Evolutionary conservation across 2,888 invertebrate genomes (phyloP).

Genomic region (Nematopogon swammerdamellus): DNA sequence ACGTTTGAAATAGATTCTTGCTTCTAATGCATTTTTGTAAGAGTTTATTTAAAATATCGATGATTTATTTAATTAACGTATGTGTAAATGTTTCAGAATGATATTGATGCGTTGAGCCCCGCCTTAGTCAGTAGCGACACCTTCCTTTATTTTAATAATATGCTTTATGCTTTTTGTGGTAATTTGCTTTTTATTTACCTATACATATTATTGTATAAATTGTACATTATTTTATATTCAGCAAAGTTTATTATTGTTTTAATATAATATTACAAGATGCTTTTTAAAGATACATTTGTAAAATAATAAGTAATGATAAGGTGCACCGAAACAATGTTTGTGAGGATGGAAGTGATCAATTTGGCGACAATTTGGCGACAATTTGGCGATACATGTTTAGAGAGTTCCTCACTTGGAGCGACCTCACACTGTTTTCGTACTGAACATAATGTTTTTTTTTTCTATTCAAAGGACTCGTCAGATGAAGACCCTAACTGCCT

Average conservation of each 20-base stretch:
- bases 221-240: not conserved
- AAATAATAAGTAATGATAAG: not conserved
- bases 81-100: no score
- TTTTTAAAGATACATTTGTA: not conserved
- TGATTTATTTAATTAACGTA: no score
- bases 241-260: no score
- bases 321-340: not conserved
- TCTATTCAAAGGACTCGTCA: constrained; percentile 43
- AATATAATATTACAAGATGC: not conserved
- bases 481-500: constrained; percentile 65
- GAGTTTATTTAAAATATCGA: no score
- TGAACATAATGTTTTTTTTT: no score
- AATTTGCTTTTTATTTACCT: constrained; percentile 43
- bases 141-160: constrained; percentile 7
- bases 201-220: constrained; percentile 4
- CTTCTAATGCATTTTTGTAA: no score
- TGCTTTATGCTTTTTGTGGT: constrained; percentile 50
- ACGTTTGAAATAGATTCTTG: no score
- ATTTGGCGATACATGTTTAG: not conserved
- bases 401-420: no score
- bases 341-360: not conserved
- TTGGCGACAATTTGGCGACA: no score
- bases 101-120: not conserved
- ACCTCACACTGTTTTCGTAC: no score
- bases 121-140: not conserved